phyloP scores from a whole-genome alignment of 1,140 invertebrate genomes.

The Asbolus verrucosus region DNA sequence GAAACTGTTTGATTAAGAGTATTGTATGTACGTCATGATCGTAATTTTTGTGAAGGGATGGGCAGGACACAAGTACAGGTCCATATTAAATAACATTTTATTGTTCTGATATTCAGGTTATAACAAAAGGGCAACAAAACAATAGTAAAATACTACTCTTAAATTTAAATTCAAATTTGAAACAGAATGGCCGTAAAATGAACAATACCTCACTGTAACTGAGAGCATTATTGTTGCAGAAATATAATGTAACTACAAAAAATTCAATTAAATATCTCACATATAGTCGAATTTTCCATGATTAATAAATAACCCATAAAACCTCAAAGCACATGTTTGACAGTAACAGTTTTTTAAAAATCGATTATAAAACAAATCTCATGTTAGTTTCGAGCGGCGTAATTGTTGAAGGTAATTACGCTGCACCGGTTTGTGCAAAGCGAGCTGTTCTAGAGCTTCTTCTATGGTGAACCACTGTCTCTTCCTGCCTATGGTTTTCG shows the following conservation, averaged over 20 bases:
- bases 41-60: no score
- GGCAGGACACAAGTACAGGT: background rate
- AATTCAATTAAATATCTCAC: conserved; percentile 33
- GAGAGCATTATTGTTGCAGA: conserved; percentile 46
- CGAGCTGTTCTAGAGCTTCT: conserved; percentile 86
- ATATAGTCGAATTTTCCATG: conserved; percentile 37
- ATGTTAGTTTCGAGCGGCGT: conserved; percentile 70
- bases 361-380: conserved; percentile 48
- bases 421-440: conserved; percentile 91
- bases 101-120: conserved; percentile 39
- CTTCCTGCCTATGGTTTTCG: conserved; percentile 86
- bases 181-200: conserved; percentile 23
- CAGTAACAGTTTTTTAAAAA: conserved; percentile 51
- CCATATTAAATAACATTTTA: conserved; percentile 34
- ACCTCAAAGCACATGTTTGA: conserved; percentile 54
- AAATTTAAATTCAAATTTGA: conserved; percentile 14
- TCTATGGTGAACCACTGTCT: conserved; percentile 93
- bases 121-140: conserved; percentile 37
- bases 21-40: no score
- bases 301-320: conserved; percentile 43
- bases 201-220: conserved; percentile 39
- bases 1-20: no score
- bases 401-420: conserved; percentile 84
- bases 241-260: conserved; percentile 47
- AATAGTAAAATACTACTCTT: conserved; percentile 32